A percentile compares a stretch with the other conserved stretches of the same genome.
Evolutionary conservation across 2,797 vertebrate genomes (phyloP).

Genomic region (Argyrosomus regius): DNA sequence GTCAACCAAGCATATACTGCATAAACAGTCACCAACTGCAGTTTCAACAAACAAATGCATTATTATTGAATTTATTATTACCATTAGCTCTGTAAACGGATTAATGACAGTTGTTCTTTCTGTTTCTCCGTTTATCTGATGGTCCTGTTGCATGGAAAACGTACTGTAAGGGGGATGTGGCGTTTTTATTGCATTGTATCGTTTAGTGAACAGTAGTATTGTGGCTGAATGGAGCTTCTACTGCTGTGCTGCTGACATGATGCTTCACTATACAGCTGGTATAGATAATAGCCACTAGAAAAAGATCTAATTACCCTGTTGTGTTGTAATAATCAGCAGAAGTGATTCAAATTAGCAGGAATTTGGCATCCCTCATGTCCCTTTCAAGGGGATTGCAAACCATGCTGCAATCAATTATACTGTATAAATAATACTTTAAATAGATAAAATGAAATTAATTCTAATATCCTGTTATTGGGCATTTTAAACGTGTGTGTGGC

Average conservation of each 20-base stretch:
- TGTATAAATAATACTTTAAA: background rate
- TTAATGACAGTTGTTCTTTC: background rate
- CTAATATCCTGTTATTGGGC: background rate
- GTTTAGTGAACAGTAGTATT: background rate
- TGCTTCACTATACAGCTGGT: background rate
- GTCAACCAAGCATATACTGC: slow-evolving; percentile 12
- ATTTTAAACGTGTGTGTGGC: background rate
- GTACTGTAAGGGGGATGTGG: background rate
- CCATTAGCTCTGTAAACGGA: background rate
- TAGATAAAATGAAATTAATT: background rate
- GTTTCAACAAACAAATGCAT: background rate
- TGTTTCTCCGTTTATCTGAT: background rate
- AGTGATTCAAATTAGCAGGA: background rate
- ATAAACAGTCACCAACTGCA: background rate
- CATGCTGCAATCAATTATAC: background rate
- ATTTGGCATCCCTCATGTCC: background rate
- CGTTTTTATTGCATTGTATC: too few species aligned
- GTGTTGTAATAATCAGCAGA: slow-evolving; percentile 3
- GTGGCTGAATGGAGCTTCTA: background rate
- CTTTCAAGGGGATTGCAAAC: background rate
- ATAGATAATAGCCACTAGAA: background rate
- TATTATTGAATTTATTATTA: background rate
- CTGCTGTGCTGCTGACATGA: background rate
- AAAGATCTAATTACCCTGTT: background rate
- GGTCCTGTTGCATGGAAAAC: background rate